phyloP scores from a whole-genome alignment of 2,888 invertebrate species.

The Nowickia ferox region DNA sequence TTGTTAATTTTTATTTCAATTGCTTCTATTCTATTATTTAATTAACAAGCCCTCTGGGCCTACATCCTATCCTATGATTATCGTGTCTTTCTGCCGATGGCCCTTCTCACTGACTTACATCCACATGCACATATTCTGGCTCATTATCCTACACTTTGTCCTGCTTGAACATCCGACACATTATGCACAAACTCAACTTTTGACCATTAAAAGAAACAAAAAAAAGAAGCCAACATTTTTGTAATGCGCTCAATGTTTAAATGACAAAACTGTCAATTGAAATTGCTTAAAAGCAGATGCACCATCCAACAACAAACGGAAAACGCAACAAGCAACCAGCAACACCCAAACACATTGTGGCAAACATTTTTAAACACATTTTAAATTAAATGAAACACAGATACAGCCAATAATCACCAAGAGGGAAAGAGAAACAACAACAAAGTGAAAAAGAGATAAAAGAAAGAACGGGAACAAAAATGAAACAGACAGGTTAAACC shows the following conservation, averaged over 20 bases:
- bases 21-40: not conserved
- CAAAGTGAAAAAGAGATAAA: not conserved
- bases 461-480: slow-evolving; percentile 40
- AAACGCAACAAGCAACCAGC: slow-evolving; percentile 13
- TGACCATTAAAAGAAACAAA: slow-evolving; percentile 43
- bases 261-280: slow-evolving; percentile 70
- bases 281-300: slow-evolving; percentile 66
- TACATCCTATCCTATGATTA: not conserved
- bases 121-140: not conserved
- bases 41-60: not conserved
- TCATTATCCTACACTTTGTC: slow-evolving; percentile 13
- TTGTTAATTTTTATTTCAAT: too few relatives aligned
- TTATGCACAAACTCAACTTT: slow-evolving; percentile 22
- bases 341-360: slow-evolving; percentile 45
- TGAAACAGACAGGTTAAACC: slow-evolving; percentile 67
- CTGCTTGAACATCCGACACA: not conserved
- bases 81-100: not conserved
- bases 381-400: slow-evolving; percentile 62
- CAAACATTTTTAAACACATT: slow-evolving; percentile 60
- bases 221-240: slow-evolving; percentile 26
- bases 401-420: slow-evolving; percentile 5
- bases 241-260: slow-evolving; percentile 60
- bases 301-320: not conserved
- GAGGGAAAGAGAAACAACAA: not conserved
- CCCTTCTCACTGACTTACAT: not conserved